Evolutionary conservation across 1,140 invertebrate genomes (phyloP).

Genomic region (Cydia fagiglandana): DNA sequence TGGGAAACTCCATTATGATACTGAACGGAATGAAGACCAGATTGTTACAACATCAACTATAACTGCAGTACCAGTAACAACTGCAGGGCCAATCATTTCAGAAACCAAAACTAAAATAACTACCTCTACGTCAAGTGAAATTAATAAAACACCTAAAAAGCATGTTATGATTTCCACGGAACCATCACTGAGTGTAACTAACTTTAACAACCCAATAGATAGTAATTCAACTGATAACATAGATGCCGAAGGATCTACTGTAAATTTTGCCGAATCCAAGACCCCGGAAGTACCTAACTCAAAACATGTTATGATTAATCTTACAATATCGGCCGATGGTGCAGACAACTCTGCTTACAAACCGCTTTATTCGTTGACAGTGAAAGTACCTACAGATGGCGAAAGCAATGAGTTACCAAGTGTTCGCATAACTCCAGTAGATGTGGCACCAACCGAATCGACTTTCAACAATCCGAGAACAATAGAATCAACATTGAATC

Average conservation of each 20-base stretch:
- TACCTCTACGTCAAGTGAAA: slow-evolving; percentile 43
- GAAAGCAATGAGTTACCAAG: slow-evolving; percentile 78
- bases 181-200: slow-evolving; percentile 56
- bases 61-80: slow-evolving; percentile 36
- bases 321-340: slow-evolving; percentile 85
- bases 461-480: slow-evolving; percentile 69
- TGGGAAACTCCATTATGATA: slow-evolving; percentile 60
- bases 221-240: slow-evolving; percentile 38
- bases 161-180: slow-evolving; percentile 50
- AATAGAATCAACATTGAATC: slow-evolving; percentile 55
- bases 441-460: slow-evolving; percentile 62
- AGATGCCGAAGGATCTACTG: slow-evolving; percentile 46
- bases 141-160: slow-evolving; percentile 44
- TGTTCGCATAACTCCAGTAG: slow-evolving; percentile 80
- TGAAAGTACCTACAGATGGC: slow-evolving; percentile 84
- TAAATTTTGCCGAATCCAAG: slow-evolving; percentile 59
- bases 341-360: slow-evolving; percentile 79
- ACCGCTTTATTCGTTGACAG: slow-evolving; percentile 86
- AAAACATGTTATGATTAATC: slow-evolving; percentile 85
- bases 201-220: slow-evolving; percentile 43
- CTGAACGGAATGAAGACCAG: slow-evolving; percentile 39
- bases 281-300: slow-evolving; percentile 59
- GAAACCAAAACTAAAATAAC: slow-evolving; percentile 41
- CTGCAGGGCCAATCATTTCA: slow-evolving; percentile 37
- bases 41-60: slow-evolving; percentile 36